Evolutionary conservation across 2,797 vertebrate species (phyloP).

Genomic region (Coluber constrictor): DNA sequence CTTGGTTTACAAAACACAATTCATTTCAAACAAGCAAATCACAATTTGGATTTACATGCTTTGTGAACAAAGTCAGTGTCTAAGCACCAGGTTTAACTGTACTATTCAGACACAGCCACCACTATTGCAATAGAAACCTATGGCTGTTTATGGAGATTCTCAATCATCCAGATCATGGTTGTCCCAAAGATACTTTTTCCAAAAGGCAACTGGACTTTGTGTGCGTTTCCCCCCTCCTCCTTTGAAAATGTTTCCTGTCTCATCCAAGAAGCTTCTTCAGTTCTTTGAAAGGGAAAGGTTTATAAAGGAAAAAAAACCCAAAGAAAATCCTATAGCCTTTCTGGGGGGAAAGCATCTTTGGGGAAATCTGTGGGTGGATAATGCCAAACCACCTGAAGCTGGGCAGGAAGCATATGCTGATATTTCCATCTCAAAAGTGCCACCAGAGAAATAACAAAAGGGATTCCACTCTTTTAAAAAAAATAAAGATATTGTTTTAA

Average conservation of each 20-base stretch:
- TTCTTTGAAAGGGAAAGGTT: neutral
- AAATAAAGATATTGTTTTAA: neutral
- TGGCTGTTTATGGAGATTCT: neutral
- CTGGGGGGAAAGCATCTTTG: neutral
- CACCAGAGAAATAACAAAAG: neutral
- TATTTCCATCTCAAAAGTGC: neutral
- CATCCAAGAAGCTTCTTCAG: neutral
- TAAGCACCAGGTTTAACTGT: neutral
- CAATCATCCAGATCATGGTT: neutral
- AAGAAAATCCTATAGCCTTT: neutral
- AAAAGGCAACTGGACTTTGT: neutral
- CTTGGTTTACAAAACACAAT: neutral
- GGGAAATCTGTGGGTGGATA: neutral
- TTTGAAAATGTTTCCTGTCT: neutral
- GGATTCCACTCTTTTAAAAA: neutral
- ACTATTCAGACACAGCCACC: neutral
- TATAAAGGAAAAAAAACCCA: neutral
- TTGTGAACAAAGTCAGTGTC: neutral
- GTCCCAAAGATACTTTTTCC: neutral
- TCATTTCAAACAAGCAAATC: neutral
- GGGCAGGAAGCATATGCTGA: neutral
- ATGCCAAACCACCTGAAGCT: neutral
- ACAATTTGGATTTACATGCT: neutral
- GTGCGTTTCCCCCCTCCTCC: neutral
- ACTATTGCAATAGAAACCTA: neutral